Evolutionary conservation across 2,797 vertebrate genomes (phyloP), one percentile per base, ranked within the genome.

Genomic region (Varecia variegata): DNA sequence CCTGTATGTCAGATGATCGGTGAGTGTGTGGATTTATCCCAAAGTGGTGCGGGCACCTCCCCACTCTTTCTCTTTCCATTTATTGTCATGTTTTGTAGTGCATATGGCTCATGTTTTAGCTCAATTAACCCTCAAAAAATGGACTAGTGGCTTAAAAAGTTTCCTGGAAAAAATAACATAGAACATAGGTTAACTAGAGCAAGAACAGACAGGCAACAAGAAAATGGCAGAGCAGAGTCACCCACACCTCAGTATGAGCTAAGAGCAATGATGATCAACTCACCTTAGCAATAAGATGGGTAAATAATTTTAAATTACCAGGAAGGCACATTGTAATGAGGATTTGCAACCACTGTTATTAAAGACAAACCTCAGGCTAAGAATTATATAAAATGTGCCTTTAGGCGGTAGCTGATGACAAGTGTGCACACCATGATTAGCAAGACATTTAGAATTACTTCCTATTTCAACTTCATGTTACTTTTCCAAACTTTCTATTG

Each of bases 361-460:
- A 15, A 62, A 50, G 32, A 45, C 1, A 18, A 83, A 62, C 3
- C 15, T n/a, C 14, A 15, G 4, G 15, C 45, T 43, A 70, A 12
- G 14, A 23, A 58, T 58, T 25, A 12, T 58, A 21, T 13, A 32
- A 54, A 84, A 15, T n/a, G 5, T 18, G 20, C 54, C 52, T 76
- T 40, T 38, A 18, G 12, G 15, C 23, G 6, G 25, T 38, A 45
- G 9, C 3, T 30, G 14, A 47, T 80, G 73, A 23, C 10, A 20
- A 3, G 27, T 35, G 8, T 18, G 13, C 12, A 2, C 30, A 32
- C 5, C 23, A 0, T 7, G 18, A 21, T 25, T 27, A 30, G 7
- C 18, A n/a, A 45, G 67, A 77, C 20, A 76, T 60, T 47, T 76
- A 32, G n/a, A 90, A 87, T 77, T 9, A 40, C 25, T 76, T 76